Evolutionary conservation across 2,797 vertebrate species (phyloP).

Genomic region (Siniperca scherzeri): DNA sequence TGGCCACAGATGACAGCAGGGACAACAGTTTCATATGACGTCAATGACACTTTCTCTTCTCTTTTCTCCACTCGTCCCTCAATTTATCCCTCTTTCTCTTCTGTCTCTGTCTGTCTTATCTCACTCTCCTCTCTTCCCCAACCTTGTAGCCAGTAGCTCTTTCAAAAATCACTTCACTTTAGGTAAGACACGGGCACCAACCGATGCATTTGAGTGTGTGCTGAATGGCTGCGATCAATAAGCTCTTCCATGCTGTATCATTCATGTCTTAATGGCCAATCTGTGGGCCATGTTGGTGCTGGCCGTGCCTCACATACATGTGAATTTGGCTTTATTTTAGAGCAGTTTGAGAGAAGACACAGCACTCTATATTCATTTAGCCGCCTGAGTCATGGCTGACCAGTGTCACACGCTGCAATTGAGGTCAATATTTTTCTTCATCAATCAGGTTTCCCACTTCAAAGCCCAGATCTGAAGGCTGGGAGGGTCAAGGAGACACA

Average conservation of each 20-base stretch:
- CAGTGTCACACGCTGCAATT: conserved; percentile 23
- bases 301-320: conserved; percentile 21
- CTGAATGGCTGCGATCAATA: conserved; percentile 66
- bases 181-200: conserved; percentile 83
- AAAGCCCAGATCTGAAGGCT: conserved; percentile 68
- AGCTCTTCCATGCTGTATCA: conserved; percentile 48
- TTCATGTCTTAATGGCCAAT: conserved; percentile 44
- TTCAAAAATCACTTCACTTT: conserved; percentile 92
- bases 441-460: conserved; percentile 63
- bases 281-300: neutral
- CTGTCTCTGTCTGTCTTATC: conserved; percentile 42
- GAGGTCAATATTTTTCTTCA: conserved; percentile 48
- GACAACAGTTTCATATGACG: neutral
- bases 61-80: conserved; percentile 34
- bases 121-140: conserved; percentile 33
- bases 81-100: conserved; percentile 16
- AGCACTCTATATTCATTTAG: conserved; percentile 5
- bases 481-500: conserved; percentile 66
- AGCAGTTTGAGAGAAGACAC: neutral
- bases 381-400: neutral
- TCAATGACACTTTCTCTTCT: conserved; percentile 49
- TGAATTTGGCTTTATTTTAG: conserved; percentile 5
- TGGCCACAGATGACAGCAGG: neutral
- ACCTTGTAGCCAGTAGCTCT: conserved; percentile 89
- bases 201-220: conserved; percentile 66